Evolutionary conservation across 2,888 invertebrate species (phyloP).

Genomic region (Stomorhina lunata): DNA sequence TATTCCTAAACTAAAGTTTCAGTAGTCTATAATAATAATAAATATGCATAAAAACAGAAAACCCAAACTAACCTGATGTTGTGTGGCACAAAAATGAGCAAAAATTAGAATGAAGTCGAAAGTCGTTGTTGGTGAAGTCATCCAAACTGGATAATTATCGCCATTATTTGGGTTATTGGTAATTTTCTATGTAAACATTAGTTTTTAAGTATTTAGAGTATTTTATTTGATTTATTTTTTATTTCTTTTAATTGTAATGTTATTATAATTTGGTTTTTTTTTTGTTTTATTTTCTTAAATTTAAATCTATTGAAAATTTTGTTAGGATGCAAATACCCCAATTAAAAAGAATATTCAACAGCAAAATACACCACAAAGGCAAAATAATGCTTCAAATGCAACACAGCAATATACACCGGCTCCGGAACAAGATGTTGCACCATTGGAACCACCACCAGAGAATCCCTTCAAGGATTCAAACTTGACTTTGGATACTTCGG

Average conservation of each 20-base stretch:
- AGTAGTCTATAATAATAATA: slow-evolving; percentile 63
- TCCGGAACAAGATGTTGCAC: background rate
- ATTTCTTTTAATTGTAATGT: background rate
- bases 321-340: slow-evolving; percentile 33
- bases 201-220: background rate
- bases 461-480: slow-evolving; percentile 57
- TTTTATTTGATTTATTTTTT: background rate
- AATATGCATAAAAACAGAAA: slow-evolving; percentile 14
- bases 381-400: background rate
- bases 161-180: slow-evolving; percentile 52
- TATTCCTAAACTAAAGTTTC: slow-evolving; percentile 79
- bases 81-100: slow-evolving; percentile 20
- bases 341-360: slow-evolving; percentile 9
- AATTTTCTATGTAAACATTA: slow-evolving; percentile 37
- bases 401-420: slow-evolving; percentile 24
- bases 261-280: background rate
- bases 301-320: background rate
- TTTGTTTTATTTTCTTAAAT: background rate
- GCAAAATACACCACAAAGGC: slow-evolving; percentile 5
- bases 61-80: slow-evolving; percentile 34
- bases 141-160: slow-evolving; percentile 17
- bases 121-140: slow-evolving; percentile 45
- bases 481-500: slow-evolving; percentile 33
- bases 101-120: slow-evolving; percentile 33
- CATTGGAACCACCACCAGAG: slow-evolving; percentile 46